These are phyloP conservation scores for Tenualosa ilisha DNA, from an alignment of 2,797 vertebrate genomes.

Conservation along the genomic window DNA sequence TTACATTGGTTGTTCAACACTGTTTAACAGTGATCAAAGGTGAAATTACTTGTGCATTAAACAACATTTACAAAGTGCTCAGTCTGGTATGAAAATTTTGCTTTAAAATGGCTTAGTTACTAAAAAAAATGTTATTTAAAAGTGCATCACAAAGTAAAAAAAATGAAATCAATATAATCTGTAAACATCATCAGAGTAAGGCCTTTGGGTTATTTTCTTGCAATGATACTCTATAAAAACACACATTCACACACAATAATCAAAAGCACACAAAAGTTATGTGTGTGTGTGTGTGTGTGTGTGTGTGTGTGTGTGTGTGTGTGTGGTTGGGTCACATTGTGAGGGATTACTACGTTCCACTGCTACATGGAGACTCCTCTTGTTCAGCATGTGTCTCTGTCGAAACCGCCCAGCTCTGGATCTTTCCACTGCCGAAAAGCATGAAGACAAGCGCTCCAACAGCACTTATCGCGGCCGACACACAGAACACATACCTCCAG, in stretches of 20 bases:
- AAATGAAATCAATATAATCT: neutral
- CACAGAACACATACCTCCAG: constrained; percentile 79
- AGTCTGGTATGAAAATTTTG: neutral
- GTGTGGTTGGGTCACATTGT: neutral
- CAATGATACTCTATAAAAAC: neutral
- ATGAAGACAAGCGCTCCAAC: constrained; percentile 70
- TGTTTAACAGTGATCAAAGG: neutral
- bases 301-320: constrained; percentile 24
- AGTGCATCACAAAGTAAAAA: neutral
- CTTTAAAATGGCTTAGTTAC: neutral
- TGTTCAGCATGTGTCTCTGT: constrained; percentile 51
- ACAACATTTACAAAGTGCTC: neutral
- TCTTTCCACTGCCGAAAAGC: constrained; percentile 69
- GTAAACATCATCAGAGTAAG: constrained; percentile 7
- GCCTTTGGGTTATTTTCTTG: neutral
- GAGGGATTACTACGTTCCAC: neutral
- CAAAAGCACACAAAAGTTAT: neutral
- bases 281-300: neutral
- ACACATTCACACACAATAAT: neutral
- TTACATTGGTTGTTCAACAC: neutral
- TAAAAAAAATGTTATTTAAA: neutral
- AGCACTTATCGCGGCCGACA: constrained; percentile 68
- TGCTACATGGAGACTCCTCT: constrained; percentile 14
- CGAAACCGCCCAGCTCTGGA: constrained; percentile 77
- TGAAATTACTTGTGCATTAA: neutral